Evolutionary conservation across 2,797 vertebrate species (phyloP).

Genomic region (Fratercula arctica): DNA sequence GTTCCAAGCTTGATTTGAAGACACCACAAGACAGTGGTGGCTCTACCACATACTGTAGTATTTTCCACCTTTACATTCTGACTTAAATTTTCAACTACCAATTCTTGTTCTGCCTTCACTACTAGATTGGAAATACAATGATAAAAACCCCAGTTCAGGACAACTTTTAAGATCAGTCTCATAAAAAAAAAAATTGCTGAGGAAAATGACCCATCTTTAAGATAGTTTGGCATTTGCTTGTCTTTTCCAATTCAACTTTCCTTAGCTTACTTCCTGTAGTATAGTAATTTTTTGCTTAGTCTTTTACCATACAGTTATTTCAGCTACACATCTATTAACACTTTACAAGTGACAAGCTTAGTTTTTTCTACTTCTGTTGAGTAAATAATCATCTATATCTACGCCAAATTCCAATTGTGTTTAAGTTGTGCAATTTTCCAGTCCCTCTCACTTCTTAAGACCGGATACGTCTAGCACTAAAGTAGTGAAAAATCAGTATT

Average conservation of each 20-base stretch:
- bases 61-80: not conserved
- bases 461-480: not conserved
- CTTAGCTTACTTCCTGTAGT: not conserved
- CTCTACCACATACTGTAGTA: too few species aligned
- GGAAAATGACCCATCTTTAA: not conserved
- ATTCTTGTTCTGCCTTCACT: not conserved
- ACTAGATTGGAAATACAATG: not conserved
- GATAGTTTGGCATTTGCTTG: not conserved
- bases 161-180: not conserved
- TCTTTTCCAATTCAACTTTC: not conserved
- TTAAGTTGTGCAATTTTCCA: not conserved
- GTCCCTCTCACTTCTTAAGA: not conserved
- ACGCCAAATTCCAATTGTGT: not conserved
- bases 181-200: not conserved
- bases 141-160: not conserved
- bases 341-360: not conserved
- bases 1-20: not conserved
- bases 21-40: not conserved
- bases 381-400: not conserved
- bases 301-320: not conserved
- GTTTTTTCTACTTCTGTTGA: not conserved
- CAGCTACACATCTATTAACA: not conserved
- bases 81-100: not conserved
- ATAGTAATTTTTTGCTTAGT: not conserved
- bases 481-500: not conserved